Conservation (phyloP, 2,113 vertebrate species). For the Pterophyllum scalare region DNA sequence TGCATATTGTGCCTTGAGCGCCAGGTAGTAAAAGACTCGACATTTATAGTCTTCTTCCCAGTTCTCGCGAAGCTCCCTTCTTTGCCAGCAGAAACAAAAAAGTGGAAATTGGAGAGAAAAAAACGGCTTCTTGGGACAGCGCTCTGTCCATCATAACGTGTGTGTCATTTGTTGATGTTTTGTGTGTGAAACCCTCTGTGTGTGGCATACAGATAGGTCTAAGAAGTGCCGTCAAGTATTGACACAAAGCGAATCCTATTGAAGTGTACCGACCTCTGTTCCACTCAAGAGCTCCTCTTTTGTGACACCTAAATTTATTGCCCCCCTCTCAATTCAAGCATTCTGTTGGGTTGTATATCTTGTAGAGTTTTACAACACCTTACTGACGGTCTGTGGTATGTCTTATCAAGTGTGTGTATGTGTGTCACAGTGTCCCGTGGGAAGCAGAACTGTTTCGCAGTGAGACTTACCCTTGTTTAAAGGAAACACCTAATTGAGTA, state of each 20-base stretch:
- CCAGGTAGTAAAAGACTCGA: conserved; percentile 72
- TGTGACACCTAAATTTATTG: conserved; percentile 70
- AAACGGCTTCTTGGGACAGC: conserved; percentile 8
- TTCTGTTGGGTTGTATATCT: conserved; percentile 75
- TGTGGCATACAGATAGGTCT: neutral
- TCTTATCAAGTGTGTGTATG: conserved; percentile 32
- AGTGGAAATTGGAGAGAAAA: conserved; percentile 16
- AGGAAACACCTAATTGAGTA: conserved; percentile 72
- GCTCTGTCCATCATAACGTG: conserved; percentile 34
- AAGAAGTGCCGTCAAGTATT: conserved; percentile 25
- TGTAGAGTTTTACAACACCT: conserved; percentile 72
- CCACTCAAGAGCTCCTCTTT: conserved; percentile 59
- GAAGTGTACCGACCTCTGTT: conserved; percentile 53
- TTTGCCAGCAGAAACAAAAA: conserved; percentile 37
- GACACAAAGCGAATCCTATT: conserved; percentile 51
- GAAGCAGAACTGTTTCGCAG: conserved; percentile 51
- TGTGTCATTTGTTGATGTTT: neutral
- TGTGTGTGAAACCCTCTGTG: neutral
- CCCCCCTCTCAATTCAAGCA: conserved; percentile 49
- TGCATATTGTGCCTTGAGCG: conserved; percentile 56
- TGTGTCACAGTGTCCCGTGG: conserved; percentile 30
- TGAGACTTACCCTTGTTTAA: conserved; percentile 51
- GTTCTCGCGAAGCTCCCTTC: conserved; percentile 16
- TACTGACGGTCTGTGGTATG: conserved; percentile 40
- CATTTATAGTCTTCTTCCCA: conserved; percentile 64